Base-by-base conservation (phyloP, 2,113 vertebrate genomes). In the Halcyon senegalensis region DNA sequence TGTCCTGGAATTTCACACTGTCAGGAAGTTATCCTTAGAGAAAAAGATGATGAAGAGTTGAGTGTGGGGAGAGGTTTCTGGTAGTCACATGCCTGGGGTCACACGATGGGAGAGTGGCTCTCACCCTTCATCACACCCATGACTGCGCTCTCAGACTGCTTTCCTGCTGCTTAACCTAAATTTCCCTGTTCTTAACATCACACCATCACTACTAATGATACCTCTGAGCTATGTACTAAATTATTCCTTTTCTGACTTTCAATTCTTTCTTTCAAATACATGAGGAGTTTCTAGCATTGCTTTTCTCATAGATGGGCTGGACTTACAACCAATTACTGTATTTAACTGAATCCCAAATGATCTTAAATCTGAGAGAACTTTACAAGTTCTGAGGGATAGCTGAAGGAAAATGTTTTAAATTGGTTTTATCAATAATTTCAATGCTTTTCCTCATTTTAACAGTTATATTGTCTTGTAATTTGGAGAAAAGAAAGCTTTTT, bases 381-480 rank as follows among this genome's bases (percentile, higher is more conserved):
- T 81, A 56, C 55, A 94, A 39, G 44, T 94, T 95, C 58, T 85
- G 18, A 73, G 87, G 87, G 84, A 15, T 94, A 69, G 81, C 91
- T 85, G 70, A 82, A 96, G 48, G 84, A 91, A 95, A 95, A 76
- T 93, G 58, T 82, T 94, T 93, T 79, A 89, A 87, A 95, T 96
- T 97, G 73, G 74, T 85, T 96, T 94, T 95, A 94, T 91, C 96
- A 96, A 96, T 94, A 96, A 94, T 91, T 96, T 94, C 53, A 87
- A 25, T 76, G 27, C 5, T 89, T 89, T 79, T 43, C 18, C 31
- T 87, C 43, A 73, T 89, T 94, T 86, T 91, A 76, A 31, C 24
- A 60, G 35, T 55, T 91, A 46, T 55, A 41, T 67, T 86, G 30
- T 72, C 35, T 84, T 93, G 53, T 89, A 95, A 89, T 79, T 94